Percentiles rank a stretch among this genome's conserved stretches.
These are phyloP conservation scores for Acrocephalus arundinaceus DNA, from an alignment of 2,113 vertebrate species.

Conservation along the genomic window DNA sequence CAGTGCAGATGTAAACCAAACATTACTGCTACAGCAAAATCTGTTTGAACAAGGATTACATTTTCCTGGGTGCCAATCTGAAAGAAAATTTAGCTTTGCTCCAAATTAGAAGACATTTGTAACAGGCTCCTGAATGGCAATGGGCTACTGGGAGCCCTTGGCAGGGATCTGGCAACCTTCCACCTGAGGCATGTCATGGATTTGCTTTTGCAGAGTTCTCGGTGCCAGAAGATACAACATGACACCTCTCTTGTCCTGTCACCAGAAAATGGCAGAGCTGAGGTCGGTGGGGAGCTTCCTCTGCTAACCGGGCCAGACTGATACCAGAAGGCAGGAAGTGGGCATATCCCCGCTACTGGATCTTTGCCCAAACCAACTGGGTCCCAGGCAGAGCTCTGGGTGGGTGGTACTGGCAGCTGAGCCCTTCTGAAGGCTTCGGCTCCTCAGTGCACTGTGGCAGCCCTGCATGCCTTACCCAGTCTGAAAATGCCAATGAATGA, in stretches of 20 bases:
- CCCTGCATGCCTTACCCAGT: neutral
- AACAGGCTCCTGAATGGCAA: neutral
- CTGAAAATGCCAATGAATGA: neutral
- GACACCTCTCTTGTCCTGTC: neutral
- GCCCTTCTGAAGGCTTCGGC: neutral
- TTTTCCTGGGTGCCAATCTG: neutral
- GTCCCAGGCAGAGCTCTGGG: neutral
- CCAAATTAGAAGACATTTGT: neutral
- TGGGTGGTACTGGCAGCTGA: neutral
- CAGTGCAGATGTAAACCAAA: neutral
- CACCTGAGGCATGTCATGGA: neutral
- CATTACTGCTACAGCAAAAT: neutral
- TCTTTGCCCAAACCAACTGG: neutral
- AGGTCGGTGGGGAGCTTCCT: neutral
- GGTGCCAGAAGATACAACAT: fast-evolving
- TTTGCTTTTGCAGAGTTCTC: neutral
- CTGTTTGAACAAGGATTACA: neutral
- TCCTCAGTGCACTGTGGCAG: neutral
- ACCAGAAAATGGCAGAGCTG: neutral
- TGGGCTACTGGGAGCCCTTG: neutral
- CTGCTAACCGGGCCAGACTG: neutral
- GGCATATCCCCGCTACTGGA: fast-evolving
- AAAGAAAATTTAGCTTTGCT: neutral
- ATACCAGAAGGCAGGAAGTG: neutral
- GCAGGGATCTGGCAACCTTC: neutral